Conservation (phyloP, 2,797 vertebrate species). For the Loris lydekkerianus region DNA sequence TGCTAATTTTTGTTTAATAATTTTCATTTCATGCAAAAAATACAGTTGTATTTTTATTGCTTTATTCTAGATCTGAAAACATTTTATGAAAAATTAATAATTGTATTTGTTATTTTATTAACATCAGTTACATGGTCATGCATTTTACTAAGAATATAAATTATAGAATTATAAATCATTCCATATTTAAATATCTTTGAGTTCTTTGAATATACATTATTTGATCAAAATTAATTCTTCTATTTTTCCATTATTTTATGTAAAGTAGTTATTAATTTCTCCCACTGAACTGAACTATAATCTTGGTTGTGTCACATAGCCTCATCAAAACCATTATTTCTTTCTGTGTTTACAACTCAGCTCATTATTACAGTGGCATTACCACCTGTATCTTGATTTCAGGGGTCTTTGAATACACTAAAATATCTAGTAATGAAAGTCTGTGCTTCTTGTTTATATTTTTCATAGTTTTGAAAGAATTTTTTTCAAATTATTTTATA, state of each 20-base stretch:
- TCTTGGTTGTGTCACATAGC: not conserved
- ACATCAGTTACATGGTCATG: no score
- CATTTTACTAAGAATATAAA: no score
- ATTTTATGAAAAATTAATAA: no score
- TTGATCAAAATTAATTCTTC: not conserved
- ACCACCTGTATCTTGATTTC: not conserved
- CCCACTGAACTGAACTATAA: not conserved
- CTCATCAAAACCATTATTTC: not conserved
- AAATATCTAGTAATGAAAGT: not conserved
- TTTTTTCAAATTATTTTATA: not conserved
- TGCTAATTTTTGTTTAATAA: no score
- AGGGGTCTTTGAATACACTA: not conserved
- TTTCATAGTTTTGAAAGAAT: not conserved
- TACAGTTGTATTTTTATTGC: no score
- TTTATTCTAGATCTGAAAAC: no score
- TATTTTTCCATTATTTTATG: not conserved
- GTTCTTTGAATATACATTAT: no score
- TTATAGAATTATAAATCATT: no score
- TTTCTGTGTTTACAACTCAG: not conserved
- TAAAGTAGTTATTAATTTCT: not conserved
- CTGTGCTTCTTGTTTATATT: not conserved
- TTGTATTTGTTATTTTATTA: no score
- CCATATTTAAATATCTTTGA: no score
- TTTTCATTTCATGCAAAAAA: no score
- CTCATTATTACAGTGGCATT: not conserved